These are phyloP conservation scores for Drosophila anceps DNA, from an alignment of 2,888 invertebrate species.

Conservation along the genomic window DNA sequence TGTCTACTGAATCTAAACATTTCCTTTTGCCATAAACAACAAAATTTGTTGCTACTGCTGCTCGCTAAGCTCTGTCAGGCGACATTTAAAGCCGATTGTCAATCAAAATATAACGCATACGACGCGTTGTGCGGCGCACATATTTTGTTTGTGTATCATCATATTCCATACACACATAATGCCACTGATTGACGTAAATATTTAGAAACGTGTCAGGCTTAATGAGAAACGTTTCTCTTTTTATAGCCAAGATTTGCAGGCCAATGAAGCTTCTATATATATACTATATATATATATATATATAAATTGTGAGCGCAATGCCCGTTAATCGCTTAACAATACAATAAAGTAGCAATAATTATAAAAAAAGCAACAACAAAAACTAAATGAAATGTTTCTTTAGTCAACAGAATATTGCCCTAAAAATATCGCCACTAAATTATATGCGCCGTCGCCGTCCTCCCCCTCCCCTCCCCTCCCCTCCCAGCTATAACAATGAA, in stretches of 20 bases:
- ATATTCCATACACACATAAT: constrained; percentile 27
- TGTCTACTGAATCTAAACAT: constrained; percentile 21
- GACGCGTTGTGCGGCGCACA: constrained; percentile 23
- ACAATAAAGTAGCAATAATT: constrained; percentile 85
- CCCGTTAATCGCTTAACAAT: constrained; percentile 83
- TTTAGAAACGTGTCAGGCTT: constrained; percentile 55
- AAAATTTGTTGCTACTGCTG: constrained; percentile 8
- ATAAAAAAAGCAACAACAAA: constrained; percentile 68
- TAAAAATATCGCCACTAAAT: constrained; percentile 20
- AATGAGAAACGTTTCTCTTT: constrained; percentile 59
- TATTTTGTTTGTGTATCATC: neutral
- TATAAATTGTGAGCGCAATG: constrained; percentile 41
- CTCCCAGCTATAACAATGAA: constrained; percentile 58
- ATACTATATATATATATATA: constrained; percentile 16
- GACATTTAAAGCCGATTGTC: constrained; percentile 71
- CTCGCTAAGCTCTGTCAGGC: constrained; percentile 29
- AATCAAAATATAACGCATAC: constrained; percentile 60
- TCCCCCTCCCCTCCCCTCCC: no score
- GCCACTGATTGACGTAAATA: constrained; percentile 37
- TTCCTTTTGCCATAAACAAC: constrained; percentile 54
- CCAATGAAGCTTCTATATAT: constrained; percentile 26
- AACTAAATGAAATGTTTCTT: constrained; percentile 74
- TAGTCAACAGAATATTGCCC: constrained; percentile 33
- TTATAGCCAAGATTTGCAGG: constrained; percentile 77
- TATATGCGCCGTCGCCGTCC: no score